Percentiles rank a stretch among this genome's conserved stretches.
Evolutionary conservation across 92 coral and sea anemone genomes (phyloP).

Genomic region (Parazoanthus atlanticus): DNA sequence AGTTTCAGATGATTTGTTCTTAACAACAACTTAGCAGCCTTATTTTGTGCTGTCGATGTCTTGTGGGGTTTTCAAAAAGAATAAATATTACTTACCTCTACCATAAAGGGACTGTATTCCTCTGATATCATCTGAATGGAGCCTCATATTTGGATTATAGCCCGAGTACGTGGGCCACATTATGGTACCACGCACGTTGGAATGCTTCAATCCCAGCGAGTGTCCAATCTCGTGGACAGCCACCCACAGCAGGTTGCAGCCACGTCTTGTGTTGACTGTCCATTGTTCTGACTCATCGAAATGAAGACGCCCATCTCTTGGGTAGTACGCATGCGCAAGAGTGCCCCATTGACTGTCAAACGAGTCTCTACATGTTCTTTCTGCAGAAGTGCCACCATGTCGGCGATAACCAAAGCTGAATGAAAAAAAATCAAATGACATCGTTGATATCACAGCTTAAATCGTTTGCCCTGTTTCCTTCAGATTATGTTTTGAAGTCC

Average conservation of each 20-base stretch:
- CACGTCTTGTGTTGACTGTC: conserved; percentile 15
- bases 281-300: conserved; percentile 27
- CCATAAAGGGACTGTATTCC: conserved; percentile 36
- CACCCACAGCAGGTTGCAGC: conserved; percentile 26
- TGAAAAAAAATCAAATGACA: not conserved
- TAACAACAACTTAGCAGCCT: too few relatives aligned
- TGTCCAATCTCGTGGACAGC: conserved; percentile 36
- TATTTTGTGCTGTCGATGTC: too few relatives aligned
- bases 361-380: not conserved
- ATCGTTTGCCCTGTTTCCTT: too few relatives aligned
- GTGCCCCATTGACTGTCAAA: conserved; percentile 36
- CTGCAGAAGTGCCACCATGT: conserved; percentile 17
- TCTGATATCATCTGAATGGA: conserved; percentile 20
- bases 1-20: too few relatives aligned
- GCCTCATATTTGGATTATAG: conserved; percentile 17
- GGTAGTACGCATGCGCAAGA: conserved; percentile 41
- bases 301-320: conserved; percentile 29
- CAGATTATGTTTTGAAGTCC: too few relatives aligned
- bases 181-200: conserved; percentile 23
- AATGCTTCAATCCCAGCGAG: conserved; percentile 21
- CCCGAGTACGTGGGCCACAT: conserved; percentile 40
- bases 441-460: too few relatives aligned
- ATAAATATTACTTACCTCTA: not conserved
- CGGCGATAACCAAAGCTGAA: conserved; percentile 29
- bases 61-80: too few relatives aligned